Percentiles rank a stretch among this genome's conserved stretches.
Evolutionary conservation across 2,113 vertebrate genomes (phyloP).

Genomic region (Rhynchopsitta pachyrhyncha): DNA sequence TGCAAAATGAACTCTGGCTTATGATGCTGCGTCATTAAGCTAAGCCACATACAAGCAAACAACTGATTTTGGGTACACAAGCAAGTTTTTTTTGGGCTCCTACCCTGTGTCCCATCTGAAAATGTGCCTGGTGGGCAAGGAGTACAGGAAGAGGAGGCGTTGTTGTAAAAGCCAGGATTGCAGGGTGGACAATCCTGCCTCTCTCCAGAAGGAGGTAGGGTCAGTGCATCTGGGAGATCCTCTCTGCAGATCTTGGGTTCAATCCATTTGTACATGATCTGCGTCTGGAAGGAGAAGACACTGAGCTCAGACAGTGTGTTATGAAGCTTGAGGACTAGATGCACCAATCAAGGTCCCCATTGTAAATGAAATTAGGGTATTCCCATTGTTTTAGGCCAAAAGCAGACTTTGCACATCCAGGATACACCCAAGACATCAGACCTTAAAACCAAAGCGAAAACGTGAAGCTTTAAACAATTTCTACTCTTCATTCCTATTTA

Average conservation of each 20-base stretch:
- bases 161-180: constrained; percentile 96
- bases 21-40: background rate
- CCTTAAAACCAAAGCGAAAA: background rate
- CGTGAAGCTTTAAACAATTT: background rate
- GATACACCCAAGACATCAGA: background rate
- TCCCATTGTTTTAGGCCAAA: background rate
- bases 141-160: constrained; percentile 87
- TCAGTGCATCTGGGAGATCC: constrained; percentile 75
- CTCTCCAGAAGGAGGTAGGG: constrained; percentile 87
- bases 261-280: constrained; percentile 93
- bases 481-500: background rate
- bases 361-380: background rate
- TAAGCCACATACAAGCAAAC: background rate
- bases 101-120: constrained; percentile 90
- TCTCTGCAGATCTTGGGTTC: constrained; percentile 94
- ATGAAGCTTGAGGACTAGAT: background rate
- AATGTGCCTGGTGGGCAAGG: constrained; percentile 87
- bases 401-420: background rate
- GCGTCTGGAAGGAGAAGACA: constrained; percentile 81
- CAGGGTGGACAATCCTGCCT: constrained; percentile 93
- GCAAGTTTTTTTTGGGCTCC: background rate
- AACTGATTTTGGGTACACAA: background rate
- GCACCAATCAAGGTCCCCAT: background rate
- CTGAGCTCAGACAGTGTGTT: background rate
- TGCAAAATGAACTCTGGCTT: background rate